Evolutionary conservation across 2,888 invertebrate genomes (phyloP).

Genomic region (Acronicta psi): DNA sequence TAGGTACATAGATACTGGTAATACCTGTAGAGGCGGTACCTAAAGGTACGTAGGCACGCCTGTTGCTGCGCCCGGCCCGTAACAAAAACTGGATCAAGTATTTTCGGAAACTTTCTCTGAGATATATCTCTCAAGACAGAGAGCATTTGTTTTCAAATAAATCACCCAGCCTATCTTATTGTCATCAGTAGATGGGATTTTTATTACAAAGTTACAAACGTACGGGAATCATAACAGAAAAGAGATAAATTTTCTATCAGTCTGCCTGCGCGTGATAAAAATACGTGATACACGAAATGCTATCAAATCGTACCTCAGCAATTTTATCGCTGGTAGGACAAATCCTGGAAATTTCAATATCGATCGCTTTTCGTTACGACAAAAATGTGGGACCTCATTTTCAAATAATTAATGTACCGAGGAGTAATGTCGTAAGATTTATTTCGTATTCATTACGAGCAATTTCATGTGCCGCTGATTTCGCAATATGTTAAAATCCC

Average conservation of each 20-base stretch:
- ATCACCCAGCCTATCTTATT: slow-evolving; percentile 22
- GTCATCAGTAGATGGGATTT: slow-evolving; percentile 50
- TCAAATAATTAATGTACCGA: slow-evolving; percentile 5
- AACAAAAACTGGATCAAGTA: slow-evolving; percentile 56
- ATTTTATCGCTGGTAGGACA: slow-evolving; percentile 14
- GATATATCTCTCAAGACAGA: slow-evolving; percentile 3
- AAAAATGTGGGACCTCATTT: neutral
- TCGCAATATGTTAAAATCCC: slow-evolving; percentile 36
- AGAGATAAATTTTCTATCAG: slow-evolving; percentile 44
- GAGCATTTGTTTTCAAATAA: slow-evolving; percentile 26
- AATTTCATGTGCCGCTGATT: slow-evolving; percentile 42
- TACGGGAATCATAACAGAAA: slow-evolving; percentile 33
- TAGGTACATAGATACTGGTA: slow-evolving; percentile 16
- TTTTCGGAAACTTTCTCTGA: slow-evolving; percentile 49
- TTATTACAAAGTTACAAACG: slow-evolving; percentile 46
- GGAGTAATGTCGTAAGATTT: slow-evolving; percentile 25
- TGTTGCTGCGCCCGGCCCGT: slow-evolving; percentile 61
- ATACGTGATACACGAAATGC: slow-evolving; percentile 22
- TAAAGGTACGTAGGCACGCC: slow-evolving; percentile 55
- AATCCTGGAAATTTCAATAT: slow-evolving; percentile 6
- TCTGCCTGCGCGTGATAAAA: slow-evolving; percentile 23
- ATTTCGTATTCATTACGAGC: slow-evolving; percentile 24
- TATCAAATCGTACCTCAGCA: slow-evolving; percentile 19
- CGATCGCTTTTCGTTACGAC: slow-evolving; percentile 2
- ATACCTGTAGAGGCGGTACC: slow-evolving; percentile 35